Conservation (phyloP, 2,888 invertebrate genomes). For the Herminia tarsipennalis region DNA sequence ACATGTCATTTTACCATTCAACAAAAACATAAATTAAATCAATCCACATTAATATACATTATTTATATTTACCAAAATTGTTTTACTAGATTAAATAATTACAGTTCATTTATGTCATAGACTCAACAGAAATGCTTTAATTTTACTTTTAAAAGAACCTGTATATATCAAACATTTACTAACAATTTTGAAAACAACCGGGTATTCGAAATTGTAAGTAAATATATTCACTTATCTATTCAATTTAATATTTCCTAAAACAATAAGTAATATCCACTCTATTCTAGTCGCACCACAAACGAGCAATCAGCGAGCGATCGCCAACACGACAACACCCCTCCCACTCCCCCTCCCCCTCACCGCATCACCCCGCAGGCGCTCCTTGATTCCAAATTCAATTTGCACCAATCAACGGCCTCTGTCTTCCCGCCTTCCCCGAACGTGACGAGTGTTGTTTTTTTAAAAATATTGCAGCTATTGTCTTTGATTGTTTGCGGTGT, state of each 20-base stretch:
- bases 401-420: conserved; percentile 84
- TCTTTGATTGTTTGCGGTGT: conserved; percentile 46
- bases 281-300: conserved; percentile 75
- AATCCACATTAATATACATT: too few relatives aligned
- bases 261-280: conserved; percentile 54
- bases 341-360: conserved; percentile 34
- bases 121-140: too few relatives aligned
- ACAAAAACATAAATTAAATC: too few relatives aligned
- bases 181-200: too few relatives aligned
- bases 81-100: too few relatives aligned
- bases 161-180: too few relatives aligned
- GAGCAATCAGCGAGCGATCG: conserved; percentile 85
- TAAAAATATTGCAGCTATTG: conserved; percentile 34
- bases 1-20: too few relatives aligned
- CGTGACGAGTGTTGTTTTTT: conserved; percentile 63
- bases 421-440: conserved; percentile 82
- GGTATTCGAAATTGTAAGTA: too few relatives aligned
- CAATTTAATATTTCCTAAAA: conserved; percentile 13
- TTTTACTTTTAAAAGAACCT: too few relatives aligned
- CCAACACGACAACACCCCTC: conserved; percentile 82
- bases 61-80: too few relatives aligned
- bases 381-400: conserved; percentile 84
- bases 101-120: too few relatives aligned
- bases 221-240: too few relatives aligned
- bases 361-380: conserved; percentile 45